Conservation (phyloP, 2,888 invertebrate species). For the Ormyrus pomaceus region DNA sequence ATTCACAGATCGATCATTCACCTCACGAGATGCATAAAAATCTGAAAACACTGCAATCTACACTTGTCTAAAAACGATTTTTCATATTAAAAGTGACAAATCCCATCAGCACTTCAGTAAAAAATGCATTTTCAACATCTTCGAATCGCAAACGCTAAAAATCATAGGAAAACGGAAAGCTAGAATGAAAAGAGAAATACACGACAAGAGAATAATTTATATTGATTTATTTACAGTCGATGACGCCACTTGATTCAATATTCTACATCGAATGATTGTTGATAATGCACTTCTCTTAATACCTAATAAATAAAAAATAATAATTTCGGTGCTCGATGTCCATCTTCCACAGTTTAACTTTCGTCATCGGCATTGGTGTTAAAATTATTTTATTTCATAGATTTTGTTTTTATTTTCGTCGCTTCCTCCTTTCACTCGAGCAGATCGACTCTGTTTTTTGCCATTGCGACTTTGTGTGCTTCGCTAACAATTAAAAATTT, state of each 20-base stretch:
- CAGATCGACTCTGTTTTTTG: slow-evolving; percentile 58
- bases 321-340: slow-evolving; percentile 57
- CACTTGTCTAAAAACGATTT: slow-evolving; percentile 35
- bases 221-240: slow-evolving; percentile 65
- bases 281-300: slow-evolving; percentile 62
- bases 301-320: slow-evolving; percentile 50
- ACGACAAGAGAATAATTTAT: slow-evolving; percentile 63
- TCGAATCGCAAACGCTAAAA: slow-evolving; percentile 42
- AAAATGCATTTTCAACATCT: slow-evolving; percentile 57
- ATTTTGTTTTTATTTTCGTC: slow-evolving; percentile 53
- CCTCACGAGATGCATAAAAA: slow-evolving; percentile 37
- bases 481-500: slow-evolving; percentile 74
- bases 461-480: slow-evolving; percentile 65
- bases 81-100: slow-evolving; percentile 51
- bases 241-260: slow-evolving; percentile 56
- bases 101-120: slow-evolving; percentile 42
- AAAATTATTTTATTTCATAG: slow-evolving; percentile 49
- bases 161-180: not conserved
- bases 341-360: slow-evolving; percentile 56
- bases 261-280: slow-evolving; percentile 60
- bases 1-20: slow-evolving; percentile 19
- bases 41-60: slow-evolving; percentile 39
- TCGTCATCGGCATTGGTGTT: slow-evolving; percentile 55
- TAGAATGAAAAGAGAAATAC: slow-evolving; percentile 40
- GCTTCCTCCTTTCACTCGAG: slow-evolving; percentile 55